phyloP scores from a whole-genome alignment of 2,797 vertebrate species.

The Melanotaenia trifasciata region DNA sequence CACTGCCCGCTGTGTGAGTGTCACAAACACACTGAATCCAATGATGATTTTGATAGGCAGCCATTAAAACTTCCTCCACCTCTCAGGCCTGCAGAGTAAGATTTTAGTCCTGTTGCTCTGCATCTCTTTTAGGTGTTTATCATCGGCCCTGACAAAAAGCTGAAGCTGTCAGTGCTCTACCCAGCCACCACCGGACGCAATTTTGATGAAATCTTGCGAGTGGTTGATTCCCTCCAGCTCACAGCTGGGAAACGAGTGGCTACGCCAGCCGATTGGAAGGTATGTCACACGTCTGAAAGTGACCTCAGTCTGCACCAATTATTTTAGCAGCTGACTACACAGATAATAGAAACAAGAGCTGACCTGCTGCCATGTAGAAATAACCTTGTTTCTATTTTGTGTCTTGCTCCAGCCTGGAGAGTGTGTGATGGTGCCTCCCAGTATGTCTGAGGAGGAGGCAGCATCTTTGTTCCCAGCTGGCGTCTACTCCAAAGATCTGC shows the following conservation, averaged over 20 bases:
- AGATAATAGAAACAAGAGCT: not conserved
- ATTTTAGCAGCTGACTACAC: conserved; percentile 5
- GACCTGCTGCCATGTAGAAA: not conserved
- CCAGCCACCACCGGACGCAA: conserved; percentile 94
- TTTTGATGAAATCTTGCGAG: conserved; percentile 93
- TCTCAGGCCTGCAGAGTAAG: not conserved
- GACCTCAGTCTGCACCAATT: not conserved
- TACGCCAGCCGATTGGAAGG: conserved; percentile 95
- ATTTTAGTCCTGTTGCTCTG: not conserved
- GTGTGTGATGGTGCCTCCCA: conserved; percentile 91
- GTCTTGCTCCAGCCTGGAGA: conserved; percentile 83
- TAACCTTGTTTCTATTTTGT: not conserved
- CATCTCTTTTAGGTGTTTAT: conserved; percentile 87
- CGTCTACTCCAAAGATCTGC: conserved; percentile 90
- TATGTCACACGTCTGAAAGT: conserved; percentile 54
- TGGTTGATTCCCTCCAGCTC: conserved; percentile 92
- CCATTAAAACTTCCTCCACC: not conserved
- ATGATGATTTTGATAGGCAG: not conserved
- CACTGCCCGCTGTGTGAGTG: conserved; percentile 92
- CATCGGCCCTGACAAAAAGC: conserved; percentile 93
- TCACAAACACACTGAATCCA: not conserved
- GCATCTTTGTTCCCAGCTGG: conserved; percentile 87
- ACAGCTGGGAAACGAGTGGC: conserved; percentile 87
- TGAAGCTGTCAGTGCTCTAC: conserved; percentile 94
- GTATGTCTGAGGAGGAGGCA: conserved; percentile 89